Conservation (phyloP, 2,888 invertebrate genomes). For the Thymelicus sylvestris region DNA sequence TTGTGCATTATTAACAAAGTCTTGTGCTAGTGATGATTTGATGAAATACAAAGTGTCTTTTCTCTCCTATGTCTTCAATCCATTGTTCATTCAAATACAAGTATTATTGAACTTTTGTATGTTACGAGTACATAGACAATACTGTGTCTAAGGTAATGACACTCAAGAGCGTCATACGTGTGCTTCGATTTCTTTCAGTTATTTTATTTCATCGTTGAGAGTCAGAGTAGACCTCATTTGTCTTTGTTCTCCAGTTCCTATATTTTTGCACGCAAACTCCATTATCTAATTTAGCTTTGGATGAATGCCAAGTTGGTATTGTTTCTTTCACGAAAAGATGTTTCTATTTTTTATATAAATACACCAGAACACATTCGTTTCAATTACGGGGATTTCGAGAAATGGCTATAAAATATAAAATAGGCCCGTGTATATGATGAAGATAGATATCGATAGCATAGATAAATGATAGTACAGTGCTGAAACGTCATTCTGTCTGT, state of each 20-base stretch:
- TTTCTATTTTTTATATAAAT: conserved; percentile 74
- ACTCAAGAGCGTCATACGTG: conserved; percentile 49
- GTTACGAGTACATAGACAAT: no score
- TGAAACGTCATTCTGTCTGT: conserved; percentile 29
- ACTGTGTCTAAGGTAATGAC: background rate
- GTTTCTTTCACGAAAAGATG: conserved; percentile 78
- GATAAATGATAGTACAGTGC: conserved; percentile 27
- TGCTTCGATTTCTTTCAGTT: conserved; percentile 69
- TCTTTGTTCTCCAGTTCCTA: conserved; percentile 84
- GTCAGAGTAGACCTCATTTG: conserved; percentile 81
- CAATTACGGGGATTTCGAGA: conserved; percentile 55
- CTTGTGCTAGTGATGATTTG: no score
- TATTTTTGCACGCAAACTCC: conserved; percentile 85
- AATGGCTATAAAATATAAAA: background rate
- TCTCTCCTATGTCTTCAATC: no score
- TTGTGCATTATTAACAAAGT: no score
- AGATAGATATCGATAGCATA: conserved; percentile 4
- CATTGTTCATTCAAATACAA: no score
- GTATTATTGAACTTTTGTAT: no score
- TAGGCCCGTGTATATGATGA: background rate
- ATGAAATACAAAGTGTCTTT: no score
- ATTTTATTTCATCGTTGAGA: conserved; percentile 79
- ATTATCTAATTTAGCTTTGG: conserved; percentile 85
- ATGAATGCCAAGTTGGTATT: conserved; percentile 81
- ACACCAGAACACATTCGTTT: conserved; percentile 75